Conservation (phyloP, 1,140 invertebrate genomes). For the Glossosoma conforme region DNA sequence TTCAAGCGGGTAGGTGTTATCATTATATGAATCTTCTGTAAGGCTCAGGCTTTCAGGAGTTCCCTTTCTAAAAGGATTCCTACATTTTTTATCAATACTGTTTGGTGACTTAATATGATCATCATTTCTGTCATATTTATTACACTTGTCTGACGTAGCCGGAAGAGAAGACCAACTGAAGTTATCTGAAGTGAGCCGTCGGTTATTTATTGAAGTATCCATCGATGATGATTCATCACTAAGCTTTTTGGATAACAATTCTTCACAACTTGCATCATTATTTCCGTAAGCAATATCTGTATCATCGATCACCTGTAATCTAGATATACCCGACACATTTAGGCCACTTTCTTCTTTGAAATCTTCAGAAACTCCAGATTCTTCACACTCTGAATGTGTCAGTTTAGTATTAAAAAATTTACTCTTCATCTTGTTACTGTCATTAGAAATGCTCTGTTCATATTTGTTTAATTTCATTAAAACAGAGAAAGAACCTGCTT, state of each 20-base stretch:
- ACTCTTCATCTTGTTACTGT: slow-evolving; percentile 41
- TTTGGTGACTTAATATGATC: neutral
- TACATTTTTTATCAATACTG: neutral
- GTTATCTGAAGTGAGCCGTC: neutral
- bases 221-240: neutral
- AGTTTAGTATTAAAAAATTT: slow-evolving; percentile 40
- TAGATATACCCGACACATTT: slow-evolving; percentile 17
- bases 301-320: slow-evolving; percentile 13
- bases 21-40: slow-evolving; percentile 31
- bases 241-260: too few species aligned
- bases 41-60: neutral
- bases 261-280: neutral
- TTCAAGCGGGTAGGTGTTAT: slow-evolving; percentile 39
- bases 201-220: neutral
- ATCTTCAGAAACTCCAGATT: neutral
- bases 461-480: slow-evolving; percentile 43
- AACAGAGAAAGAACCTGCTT: slow-evolving; percentile 34
- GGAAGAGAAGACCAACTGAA: neutral
- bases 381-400: slow-evolving; percentile 3
- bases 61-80: slow-evolving; percentile 19
- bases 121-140: neutral
- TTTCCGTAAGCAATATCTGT: slow-evolving; percentile 4
- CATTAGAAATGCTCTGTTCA: slow-evolving; percentile 40
- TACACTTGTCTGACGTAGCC: too few species aligned
- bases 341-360: slow-evolving; percentile 16